Conservation (phyloP, 2,113 vertebrate genomes). For the Ahaetulla prasina region DNA sequence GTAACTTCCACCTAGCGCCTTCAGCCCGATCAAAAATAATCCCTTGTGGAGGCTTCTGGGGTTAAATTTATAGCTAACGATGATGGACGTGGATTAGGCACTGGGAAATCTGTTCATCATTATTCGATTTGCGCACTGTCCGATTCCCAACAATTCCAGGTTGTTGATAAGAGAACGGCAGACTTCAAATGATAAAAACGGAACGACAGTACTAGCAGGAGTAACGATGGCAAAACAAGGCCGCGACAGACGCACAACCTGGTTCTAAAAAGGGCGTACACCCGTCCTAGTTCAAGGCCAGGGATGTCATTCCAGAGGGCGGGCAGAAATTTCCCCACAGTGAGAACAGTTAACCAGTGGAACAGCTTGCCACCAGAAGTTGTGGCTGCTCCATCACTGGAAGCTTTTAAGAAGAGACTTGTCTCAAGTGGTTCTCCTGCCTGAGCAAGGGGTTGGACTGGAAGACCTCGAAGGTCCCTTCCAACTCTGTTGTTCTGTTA, state of each 20-base stretch:
- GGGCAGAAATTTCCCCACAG: too few species aligned
- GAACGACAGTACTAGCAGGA: neutral
- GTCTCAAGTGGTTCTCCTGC: too few species aligned
- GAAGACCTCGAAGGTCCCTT: too few species aligned
- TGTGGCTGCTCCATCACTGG: too few species aligned
- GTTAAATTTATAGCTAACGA: neutral
- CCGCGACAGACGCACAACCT: fast-evolving
- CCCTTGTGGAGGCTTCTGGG: neutral
- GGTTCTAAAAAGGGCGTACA: neutral
- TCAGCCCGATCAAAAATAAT: neutral
- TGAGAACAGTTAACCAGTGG: too few species aligned
- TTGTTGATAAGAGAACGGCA: neutral
- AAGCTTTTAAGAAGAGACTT: too few species aligned
- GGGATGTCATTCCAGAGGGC: too few species aligned
- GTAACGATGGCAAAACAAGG: neutral
- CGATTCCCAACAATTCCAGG: neutral
- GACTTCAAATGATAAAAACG: neutral
- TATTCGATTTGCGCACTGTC: neutral
- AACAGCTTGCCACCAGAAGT: too few species aligned
- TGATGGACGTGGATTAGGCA: neutral
- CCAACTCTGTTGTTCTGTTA: too few species aligned
- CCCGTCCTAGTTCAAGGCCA: neutral
- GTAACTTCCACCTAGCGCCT: neutral
- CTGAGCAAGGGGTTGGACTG: too few species aligned
- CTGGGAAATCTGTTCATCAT: neutral